These are phyloP conservation scores for Plebejus argus DNA, from an alignment of 2,888 invertebrate genomes.

Conservation along the genomic window DNA sequence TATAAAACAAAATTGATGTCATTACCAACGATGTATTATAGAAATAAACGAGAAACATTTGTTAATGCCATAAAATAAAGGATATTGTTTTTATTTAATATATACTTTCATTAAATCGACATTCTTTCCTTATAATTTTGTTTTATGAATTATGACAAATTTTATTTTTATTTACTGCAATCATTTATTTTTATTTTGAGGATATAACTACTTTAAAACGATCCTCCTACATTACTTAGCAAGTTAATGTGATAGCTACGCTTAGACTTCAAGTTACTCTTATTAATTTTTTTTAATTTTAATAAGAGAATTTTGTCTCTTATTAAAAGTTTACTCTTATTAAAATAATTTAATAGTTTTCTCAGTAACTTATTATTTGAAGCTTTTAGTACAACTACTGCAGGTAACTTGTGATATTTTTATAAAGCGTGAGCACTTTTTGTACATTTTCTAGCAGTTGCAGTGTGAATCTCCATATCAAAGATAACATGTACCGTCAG, in stretches of 20 bases:
- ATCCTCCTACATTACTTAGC: no score
- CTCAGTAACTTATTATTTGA: not conserved
- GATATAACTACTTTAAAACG: not conserved
- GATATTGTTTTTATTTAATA: slow-evolving; percentile 75
- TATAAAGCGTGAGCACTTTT: not conserved
- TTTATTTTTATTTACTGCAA: not conserved
- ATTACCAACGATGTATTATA: slow-evolving; percentile 78
- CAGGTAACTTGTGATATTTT: not conserved
- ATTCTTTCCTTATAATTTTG: not conserved
- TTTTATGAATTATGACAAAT: not conserved
- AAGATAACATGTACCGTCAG: not conserved
- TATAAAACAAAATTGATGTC: slow-evolving; percentile 69
- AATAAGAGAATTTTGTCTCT: no score
- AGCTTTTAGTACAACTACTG: not conserved
- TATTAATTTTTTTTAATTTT: no score
- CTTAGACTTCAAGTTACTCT: not conserved
- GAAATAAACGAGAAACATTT: slow-evolving; percentile 61
- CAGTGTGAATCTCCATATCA: not conserved
- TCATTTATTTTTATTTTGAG: not conserved
- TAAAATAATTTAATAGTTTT: not conserved
- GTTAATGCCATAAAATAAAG: slow-evolving; percentile 77
- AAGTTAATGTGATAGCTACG: not conserved
- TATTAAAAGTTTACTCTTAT: no score
- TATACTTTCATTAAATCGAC: slow-evolving; percentile 49
- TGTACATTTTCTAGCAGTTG: not conserved